Evolutionary conservation across 2,113 vertebrate genomes (phyloP).

Genomic region (Podarcis cretensis): DNA sequence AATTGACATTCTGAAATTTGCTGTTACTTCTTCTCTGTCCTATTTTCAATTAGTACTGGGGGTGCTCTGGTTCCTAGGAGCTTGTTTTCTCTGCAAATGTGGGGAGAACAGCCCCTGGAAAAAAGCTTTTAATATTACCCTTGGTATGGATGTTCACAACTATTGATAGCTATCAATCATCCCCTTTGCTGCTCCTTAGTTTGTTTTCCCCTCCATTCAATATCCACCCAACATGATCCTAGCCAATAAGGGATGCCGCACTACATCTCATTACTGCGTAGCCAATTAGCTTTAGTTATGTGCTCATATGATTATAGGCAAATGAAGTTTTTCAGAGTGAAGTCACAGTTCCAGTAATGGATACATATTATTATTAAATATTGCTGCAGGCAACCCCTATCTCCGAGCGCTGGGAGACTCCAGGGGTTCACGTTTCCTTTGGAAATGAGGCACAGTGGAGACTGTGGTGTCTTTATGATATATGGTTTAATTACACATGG

Average conservation of each 20-base stretch:
- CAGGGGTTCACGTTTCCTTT: no score
- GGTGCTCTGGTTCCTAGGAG: no score
- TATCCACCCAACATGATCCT: neutral
- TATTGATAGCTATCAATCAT: neutral
- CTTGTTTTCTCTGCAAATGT: no score
- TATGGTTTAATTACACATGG: no score
- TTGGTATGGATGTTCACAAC: neutral
- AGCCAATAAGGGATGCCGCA: neutral
- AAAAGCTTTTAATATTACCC: no score
- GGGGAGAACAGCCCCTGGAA: no score
- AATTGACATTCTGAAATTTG: neutral
- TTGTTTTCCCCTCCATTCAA: neutral
- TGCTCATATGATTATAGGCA: neutral
- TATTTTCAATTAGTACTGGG: neutral
- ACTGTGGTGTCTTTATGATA: no score
- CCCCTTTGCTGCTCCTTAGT: neutral
- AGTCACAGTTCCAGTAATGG: neutral
- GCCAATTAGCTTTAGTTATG: neutral
- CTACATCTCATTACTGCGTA: neutral
- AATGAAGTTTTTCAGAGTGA: neutral
- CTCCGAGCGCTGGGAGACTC: no score
- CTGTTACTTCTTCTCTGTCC: neutral
- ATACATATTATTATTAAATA: no score
- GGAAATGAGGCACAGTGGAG: no score
- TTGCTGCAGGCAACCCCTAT: no score